Evolutionary conservation across 2,797 vertebrate genomes (phyloP), one percentile per base, ranked within the genome.

Genomic region (Hylomyscus alleni): DNA sequence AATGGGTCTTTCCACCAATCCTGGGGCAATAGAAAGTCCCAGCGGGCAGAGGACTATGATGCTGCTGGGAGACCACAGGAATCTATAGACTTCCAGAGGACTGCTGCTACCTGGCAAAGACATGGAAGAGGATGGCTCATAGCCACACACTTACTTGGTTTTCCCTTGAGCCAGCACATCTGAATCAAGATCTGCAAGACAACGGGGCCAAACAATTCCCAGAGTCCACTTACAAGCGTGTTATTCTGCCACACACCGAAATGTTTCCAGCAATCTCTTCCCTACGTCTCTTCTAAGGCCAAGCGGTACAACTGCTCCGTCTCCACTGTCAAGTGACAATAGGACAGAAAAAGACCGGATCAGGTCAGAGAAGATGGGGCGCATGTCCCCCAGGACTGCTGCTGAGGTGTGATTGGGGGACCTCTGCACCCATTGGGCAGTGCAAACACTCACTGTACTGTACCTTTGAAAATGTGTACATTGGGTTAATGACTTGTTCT

Each of bases 191-290:
- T 60, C 92, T 58, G 6, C 37, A 15, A 75, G 62, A 92, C 31
- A 22, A 2, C 0, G 31, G 76, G 40, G 62, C 83, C 54, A 26
- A 26, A 60, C 13, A 60, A 4, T 34, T 24, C 34, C 93, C 77
- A 3, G n/a, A 54, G 78, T 90, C 85, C 52, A 10, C 4, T 54
- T 26, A 54, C 29, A 26, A 88, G 47, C 0, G 0, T 29, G 44
- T 58, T 1, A 0, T 75, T 89, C 93, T 75, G 22, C 80, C 72
- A 29, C 14, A 34, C 31, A 3, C 1, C 0, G 0, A 82, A 47
- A 29, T 78, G 10, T 76, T 77, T 84, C 77, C 82, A 31, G 87
- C 84, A 52, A 56, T 80, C 82, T 94, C 95, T 96, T 89, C 81
- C 82, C 17, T n/a, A n/a, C 47, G 6, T 75, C 81, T 93, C 88